Evolutionary conservation across 2,113 vertebrate species (phyloP).

Genomic region (Circaetus gallicus): DNA sequence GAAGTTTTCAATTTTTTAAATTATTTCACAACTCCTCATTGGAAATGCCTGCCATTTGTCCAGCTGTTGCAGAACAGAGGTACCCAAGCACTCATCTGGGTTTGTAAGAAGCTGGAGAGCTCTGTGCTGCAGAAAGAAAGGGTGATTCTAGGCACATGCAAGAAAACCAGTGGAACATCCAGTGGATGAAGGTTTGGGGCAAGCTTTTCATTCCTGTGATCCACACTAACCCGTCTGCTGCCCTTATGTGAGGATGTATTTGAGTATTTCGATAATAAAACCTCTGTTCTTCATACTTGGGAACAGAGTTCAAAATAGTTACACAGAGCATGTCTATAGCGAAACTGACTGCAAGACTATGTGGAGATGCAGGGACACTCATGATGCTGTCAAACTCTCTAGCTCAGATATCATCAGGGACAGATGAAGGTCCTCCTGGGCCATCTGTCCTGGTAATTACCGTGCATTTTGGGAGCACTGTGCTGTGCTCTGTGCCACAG

Average conservation of each 20-base stretch:
- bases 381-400: neutral
- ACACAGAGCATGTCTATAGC: neutral
- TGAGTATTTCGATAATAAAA: neutral
- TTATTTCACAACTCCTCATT: neutral
- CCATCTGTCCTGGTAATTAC: neutral
- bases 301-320: neutral
- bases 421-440: neutral
- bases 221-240: neutral
- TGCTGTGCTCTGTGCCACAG: neutral
- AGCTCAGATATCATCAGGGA: neutral
- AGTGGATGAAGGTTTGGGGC: neutral
- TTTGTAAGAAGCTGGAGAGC: neutral
- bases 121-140: neutral
- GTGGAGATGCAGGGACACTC: neutral
- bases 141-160: neutral
- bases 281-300: neutral
- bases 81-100: neutral
- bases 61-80: neutral
- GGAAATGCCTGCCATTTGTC: neutral
- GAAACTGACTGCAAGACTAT: neutral
- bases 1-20: neutral
- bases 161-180: neutral
- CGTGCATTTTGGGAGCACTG: neutral
- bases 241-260: neutral
- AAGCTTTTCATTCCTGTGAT: neutral